Percentiles rank a stretch among this genome's conserved stretches.
These are phyloP conservation scores for Anseranas semipalmata DNA, from an alignment of 2,113 vertebrate species.

Conservation along the genomic window DNA sequence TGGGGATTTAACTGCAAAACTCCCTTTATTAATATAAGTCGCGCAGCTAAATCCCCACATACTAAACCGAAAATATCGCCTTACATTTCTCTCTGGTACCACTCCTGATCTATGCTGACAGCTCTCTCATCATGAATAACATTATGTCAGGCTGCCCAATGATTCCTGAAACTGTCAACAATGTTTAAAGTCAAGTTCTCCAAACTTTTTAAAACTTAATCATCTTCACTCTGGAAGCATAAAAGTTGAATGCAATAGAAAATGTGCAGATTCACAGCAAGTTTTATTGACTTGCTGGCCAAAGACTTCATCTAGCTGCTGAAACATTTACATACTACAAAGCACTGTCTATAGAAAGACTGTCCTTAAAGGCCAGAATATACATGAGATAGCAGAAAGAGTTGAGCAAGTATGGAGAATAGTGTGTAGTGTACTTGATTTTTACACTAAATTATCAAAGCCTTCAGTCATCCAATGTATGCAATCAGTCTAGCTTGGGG, in stretches of 20 bases:
- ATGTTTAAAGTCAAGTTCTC: constrained; percentile 66
- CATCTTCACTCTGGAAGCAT: constrained; percentile 67
- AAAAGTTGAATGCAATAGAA: constrained; percentile 69
- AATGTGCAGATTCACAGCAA: constrained; percentile 48
- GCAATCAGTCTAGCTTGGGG: not conserved
- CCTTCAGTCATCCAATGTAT: not conserved
- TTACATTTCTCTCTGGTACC: constrained; percentile 43
- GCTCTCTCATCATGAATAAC: constrained; percentile 66
- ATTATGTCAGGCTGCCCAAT: constrained; percentile 66
- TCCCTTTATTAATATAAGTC: constrained; percentile 41
- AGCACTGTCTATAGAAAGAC: constrained; percentile 17
- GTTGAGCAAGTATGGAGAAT: not conserved
- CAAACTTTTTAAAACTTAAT: constrained; percentile 76
- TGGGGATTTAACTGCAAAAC: constrained; percentile 31
- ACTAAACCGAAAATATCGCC: constrained; percentile 4
- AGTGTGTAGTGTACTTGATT: not conserved
- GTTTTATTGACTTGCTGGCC: constrained; percentile 57
- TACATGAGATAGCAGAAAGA: constrained; percentile 26
- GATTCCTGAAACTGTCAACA: constrained; percentile 72
- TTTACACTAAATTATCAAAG: not conserved
- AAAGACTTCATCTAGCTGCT: constrained; percentile 44
- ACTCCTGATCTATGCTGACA: constrained; percentile 60
- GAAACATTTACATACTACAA: constrained; percentile 61
- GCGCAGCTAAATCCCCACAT: constrained; percentile 18
- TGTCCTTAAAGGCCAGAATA: constrained; percentile 38